Evolutionary conservation across 2,797 vertebrate species (phyloP).

Genomic region (Lithobates pipiens): DNA sequence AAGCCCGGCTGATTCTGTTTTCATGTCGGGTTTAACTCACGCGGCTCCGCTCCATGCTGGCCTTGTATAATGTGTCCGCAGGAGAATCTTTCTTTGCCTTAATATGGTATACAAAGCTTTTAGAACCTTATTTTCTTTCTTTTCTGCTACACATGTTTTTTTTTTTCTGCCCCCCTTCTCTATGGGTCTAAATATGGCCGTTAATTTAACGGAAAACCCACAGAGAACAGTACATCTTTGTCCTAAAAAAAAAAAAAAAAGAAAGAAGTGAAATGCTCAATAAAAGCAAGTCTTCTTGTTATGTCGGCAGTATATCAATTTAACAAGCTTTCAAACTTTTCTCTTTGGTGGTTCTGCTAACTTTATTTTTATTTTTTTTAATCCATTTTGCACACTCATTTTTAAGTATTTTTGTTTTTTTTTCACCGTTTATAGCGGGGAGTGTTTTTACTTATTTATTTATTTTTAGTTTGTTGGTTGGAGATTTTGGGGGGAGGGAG

Average conservation of each 20-base stretch:
- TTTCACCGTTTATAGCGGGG: too few species aligned
- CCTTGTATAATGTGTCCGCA: conserved; percentile 17
- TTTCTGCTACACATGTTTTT: conserved; percentile 16
- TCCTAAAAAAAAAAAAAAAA: neutral
- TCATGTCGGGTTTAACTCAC: conserved; percentile 48
- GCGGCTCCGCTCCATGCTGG: conserved; percentile 15
- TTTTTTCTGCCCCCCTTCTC: neutral
- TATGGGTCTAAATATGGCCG: conserved; percentile 28
- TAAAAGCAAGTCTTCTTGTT: conserved; percentile 27
- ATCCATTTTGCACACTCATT: too few species aligned
- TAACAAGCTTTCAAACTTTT: conserved; percentile 36
- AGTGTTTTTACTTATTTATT: too few species aligned
- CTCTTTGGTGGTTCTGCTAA: neutral
- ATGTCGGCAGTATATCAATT: conserved; percentile 31
- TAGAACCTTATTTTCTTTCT: conserved; percentile 7
- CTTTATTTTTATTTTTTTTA: too few species aligned
- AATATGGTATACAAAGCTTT: conserved; percentile 35
- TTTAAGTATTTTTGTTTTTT: too few species aligned
- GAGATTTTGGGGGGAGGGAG: too few species aligned
- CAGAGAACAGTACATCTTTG: conserved; percentile 33
- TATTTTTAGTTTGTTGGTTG: too few species aligned
- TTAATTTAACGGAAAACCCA: conserved; percentile 32
- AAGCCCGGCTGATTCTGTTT: conserved; percentile 20
- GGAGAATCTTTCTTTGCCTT: conserved; percentile 11
- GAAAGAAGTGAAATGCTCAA: conserved; percentile 19